Evolutionary conservation across 2,797 vertebrate species (phyloP), one percentile per base, ranked within the genome.

Genomic region (Rhincodon typus): DNA sequence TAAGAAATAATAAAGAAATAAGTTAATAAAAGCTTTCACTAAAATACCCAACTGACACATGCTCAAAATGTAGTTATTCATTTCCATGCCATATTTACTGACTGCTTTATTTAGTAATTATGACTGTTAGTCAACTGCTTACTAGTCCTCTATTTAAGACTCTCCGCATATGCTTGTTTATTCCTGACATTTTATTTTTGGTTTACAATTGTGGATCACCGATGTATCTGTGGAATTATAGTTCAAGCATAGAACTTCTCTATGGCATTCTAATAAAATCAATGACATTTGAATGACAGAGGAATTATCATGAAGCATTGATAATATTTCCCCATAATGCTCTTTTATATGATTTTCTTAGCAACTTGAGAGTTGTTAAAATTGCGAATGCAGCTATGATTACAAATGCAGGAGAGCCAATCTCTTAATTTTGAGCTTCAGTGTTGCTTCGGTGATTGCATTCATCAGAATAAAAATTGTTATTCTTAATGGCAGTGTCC

Each of bases 161-260:
- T n/a, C 30, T 57, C 4, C 30, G 17, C 30, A 21, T 72, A 53
- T 50, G 42, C 19, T 74, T 21, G 34, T 53, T 95, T 57, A 77
- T 74, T 77, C 70, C 67, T 94, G 66, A 69, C 90, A 94, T 94
- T 91, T 82, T 87, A 27, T 57, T 91, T 91, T 34, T 53, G 13
- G 38, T 12, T 34, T 42, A 34, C 23, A 42, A 95, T 77, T 95
- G 17, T 94, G 88, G 69, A 34, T 77, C 50, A 95, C 42, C 57
- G 67, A 27, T 30, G 12, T 91, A 34, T 57, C 88, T 91, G 5
- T 95, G 46, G 94, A 17, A 15, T 77, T 53, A 77, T 30, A 30
- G 46, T 95, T 95, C 70, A 95, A 74, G 15, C 50, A 95, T 17
- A 95, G 30, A 70, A 69, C 30, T 42, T 95, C 46, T 23, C 57